Conservation (phyloP, 2,888 invertebrate genomes). For the Podotricha telesiphe region DNA sequence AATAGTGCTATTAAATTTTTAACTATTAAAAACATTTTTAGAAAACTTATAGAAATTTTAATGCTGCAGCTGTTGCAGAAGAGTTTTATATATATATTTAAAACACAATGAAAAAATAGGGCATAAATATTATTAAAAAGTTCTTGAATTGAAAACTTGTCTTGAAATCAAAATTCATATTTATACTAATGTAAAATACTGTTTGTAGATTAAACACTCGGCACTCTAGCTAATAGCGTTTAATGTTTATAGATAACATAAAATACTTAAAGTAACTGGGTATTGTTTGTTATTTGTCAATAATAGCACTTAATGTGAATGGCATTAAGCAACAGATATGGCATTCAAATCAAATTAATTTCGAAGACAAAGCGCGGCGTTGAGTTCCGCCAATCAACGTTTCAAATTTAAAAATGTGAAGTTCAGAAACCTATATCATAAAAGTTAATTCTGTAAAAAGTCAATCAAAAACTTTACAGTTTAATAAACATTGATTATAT, state of each 20-base stretch:
- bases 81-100: too few species aligned
- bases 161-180: neutral
- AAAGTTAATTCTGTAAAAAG: neutral
- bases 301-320: neutral
- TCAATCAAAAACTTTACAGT: slow-evolving; percentile 1
- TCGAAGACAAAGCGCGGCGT: too few species aligned
- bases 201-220: slow-evolving; percentile 13
- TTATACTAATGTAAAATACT: slow-evolving; percentile 9
- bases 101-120: too few species aligned
- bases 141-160: slow-evolving; percentile 1
- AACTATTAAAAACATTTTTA: too few species aligned
- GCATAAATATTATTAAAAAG: too few species aligned
- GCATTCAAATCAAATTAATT: too few species aligned
- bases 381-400: too few species aligned
- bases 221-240: slow-evolving; percentile 10
- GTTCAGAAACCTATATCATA: neutral
- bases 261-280: neutral
- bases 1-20: too few species aligned
- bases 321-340: neutral
- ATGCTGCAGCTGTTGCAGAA: too few species aligned
- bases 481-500: slow-evolving; percentile 26
- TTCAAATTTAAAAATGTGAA: too few species aligned
- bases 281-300: neutral
- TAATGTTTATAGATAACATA: neutral
- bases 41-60: too few species aligned